Evolutionary conservation across 2,888 invertebrate species (phyloP).

Genomic region (Drosophila diplacantha): DNA sequence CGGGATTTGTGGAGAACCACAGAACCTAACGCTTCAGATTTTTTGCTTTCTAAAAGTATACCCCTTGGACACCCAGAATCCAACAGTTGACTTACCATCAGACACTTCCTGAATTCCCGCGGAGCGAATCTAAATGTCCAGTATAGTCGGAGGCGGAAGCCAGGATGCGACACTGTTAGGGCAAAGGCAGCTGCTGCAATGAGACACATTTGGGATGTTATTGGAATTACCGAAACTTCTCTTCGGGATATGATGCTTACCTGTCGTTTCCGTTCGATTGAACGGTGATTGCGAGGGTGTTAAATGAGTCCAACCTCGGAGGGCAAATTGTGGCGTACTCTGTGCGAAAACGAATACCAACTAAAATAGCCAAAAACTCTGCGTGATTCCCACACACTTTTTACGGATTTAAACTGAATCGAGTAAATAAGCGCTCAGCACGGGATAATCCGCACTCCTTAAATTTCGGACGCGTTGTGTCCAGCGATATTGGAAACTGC

Average conservation of each 20-base stretch:
- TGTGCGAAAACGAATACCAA: constrained; percentile 12
- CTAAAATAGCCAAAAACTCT: neutral
- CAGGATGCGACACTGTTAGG: constrained; percentile 16
- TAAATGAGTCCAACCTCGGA: constrained; percentile 31
- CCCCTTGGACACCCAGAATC: neutral
- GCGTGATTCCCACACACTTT: constrained; percentile 2
- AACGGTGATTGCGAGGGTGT: constrained; percentile 24
- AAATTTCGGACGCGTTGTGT: constrained; percentile 25
- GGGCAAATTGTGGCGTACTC: constrained; percentile 16
- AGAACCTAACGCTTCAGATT: neutral
- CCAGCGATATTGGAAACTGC: constrained; percentile 54
- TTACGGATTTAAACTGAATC: neutral
- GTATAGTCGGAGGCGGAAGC: constrained; percentile 4
- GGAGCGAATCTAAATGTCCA: constrained; percentile 10
- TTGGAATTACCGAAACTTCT: neutral
- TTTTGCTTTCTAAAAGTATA: neutral
- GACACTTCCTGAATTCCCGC: neutral
- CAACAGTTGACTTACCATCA: constrained; percentile 12
- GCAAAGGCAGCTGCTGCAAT: constrained; percentile 2
- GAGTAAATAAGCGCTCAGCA: neutral
- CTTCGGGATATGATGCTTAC: constrained; percentile 8
- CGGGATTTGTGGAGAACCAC: neutral
- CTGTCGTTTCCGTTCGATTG: constrained; percentile 8
- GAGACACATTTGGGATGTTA: neutral
- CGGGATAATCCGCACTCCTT: constrained; percentile 16